Base-by-base conservation (phyloP, 2,888 invertebrate genomes). In the Agapostemon virescens region DNA sequence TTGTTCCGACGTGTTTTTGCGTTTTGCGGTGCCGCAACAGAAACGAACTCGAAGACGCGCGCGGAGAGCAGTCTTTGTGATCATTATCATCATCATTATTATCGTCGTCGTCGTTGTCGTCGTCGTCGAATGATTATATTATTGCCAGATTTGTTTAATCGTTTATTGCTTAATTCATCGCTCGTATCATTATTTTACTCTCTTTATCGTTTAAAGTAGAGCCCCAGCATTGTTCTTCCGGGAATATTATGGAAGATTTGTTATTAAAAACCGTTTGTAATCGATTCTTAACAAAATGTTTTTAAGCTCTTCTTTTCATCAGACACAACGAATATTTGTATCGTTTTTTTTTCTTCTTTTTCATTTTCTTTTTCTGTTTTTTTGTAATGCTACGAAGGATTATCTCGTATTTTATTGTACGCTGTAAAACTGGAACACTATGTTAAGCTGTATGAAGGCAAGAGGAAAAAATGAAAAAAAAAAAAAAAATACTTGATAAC, bases 201-300 rank as follows among this genome's bases (percentile, higher is more conserved):
- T n/a, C n/a, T n/a, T n/a, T n/a, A n/a, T n/a, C n/a, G n/a, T n/a
- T n/a, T n/a, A n/a, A n/a, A n/a, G 26, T 68, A 52, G 38, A 4
- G 11, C n/a, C n/a, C n/a, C n/a, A n/a, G n/a, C 30, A 49, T n/a
- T 42, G 72, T 42, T 20, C 23, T 11, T 36, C n/a, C 30, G 45
- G 58, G 42, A 52, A 69, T 49, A 49, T 23, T 11, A n/a, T 55
- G 58, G 23, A 52, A 52, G 76, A 74, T 69, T 38, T 42, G 33
- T 72, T 66, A 58, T 15, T 2, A 77, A 30, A 40, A 63, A 52
- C 15, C 71, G 40, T 66, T 55, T 55, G 71, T 81, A n/a, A 76
- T 26, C 26, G 55, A 75, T 69, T 69, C n/a, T 69, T 82, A 42
- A n/a, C 49, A 81, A 58, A 81, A 66, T 38, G 82, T 55, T 71